These are phyloP conservation scores for Hypolimnas misippus DNA, from an alignment of 2,888 invertebrate species.

Conservation along the genomic window DNA sequence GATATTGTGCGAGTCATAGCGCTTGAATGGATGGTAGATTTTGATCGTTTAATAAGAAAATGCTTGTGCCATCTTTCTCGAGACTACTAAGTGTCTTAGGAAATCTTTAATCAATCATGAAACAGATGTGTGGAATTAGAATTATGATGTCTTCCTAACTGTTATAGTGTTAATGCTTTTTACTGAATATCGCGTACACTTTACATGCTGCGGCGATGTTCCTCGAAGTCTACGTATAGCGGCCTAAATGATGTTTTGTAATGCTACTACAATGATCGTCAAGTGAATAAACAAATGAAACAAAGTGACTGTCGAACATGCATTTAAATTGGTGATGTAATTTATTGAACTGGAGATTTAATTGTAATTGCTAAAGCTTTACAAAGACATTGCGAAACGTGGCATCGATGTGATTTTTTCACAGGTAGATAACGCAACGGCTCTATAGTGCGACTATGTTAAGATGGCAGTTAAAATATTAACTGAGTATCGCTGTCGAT, in stretches of 20 bases:
- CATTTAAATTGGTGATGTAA: slow-evolving; percentile 72
- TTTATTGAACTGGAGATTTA: slow-evolving; percentile 65
- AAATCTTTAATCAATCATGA: not conserved
- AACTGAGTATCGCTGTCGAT: not conserved
- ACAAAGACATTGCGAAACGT: slow-evolving; percentile 47
- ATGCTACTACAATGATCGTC: slow-evolving; percentile 72
- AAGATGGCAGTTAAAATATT: not conserved
- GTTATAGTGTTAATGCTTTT: slow-evolving; percentile 37
- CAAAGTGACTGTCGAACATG: slow-evolving; percentile 70
- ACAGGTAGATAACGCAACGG: slow-evolving; percentile 30
- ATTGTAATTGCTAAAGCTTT: slow-evolving; percentile 68
- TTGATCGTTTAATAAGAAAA: slow-evolving; percentile 22
- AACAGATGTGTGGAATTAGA: slow-evolving; percentile 26
- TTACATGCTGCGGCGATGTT: slow-evolving; percentile 15
- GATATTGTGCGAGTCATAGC: not conserved
- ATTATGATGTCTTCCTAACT: slow-evolving; percentile 42
- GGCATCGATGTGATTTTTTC: slow-evolving; percentile 43
- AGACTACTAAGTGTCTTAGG: slow-evolving; percentile 31
- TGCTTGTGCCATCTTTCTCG: slow-evolving; percentile 37
- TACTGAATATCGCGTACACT: slow-evolving; percentile 17
- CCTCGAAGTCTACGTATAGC: slow-evolving; percentile 8
- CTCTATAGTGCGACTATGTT: slow-evolving; percentile 10
- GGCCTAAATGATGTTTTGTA: slow-evolving; percentile 41
- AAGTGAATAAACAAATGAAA: slow-evolving; percentile 22
- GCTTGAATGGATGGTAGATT: slow-evolving; percentile 21